Evolutionary conservation across 92 coral and sea anemone species (phyloP).

Genomic region (Phenganax marumi): DNA sequence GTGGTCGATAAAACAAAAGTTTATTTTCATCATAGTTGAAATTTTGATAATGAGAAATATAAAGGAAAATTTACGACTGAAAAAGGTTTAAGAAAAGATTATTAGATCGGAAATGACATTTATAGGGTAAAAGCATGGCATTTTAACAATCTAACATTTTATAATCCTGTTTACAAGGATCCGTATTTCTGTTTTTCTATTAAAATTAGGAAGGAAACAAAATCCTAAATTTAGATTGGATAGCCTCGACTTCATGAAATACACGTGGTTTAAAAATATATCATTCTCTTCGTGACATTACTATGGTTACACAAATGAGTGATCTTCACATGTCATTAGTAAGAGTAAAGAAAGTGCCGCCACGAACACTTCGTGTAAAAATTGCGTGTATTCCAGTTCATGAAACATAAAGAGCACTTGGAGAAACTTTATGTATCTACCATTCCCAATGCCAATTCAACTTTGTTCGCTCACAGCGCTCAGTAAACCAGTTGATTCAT

Average conservation of each 20-base stretch:
- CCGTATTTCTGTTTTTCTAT: neutral
- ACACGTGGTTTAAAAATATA: neutral
- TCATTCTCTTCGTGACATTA: slow-evolving; percentile 9
- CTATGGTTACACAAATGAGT: slow-evolving; percentile 22
- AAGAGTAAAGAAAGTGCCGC: slow-evolving; percentile 24
- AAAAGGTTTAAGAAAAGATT: too few species aligned
- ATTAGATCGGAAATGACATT: too few species aligned
- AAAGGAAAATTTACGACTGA: too few species aligned
- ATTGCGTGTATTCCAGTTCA: neutral
- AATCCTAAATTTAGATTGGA: neutral
- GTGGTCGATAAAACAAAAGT: too few species aligned
- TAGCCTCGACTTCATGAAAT: neutral
- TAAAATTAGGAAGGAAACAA: slow-evolving; percentile 20
- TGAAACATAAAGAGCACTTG: neutral
- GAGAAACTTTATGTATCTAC: neutral
- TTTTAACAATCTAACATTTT: slow-evolving; percentile 11
- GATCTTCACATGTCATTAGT: neutral
- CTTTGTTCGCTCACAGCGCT: neutral
- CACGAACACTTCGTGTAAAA: slow-evolving; percentile 8
- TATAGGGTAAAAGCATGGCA: slow-evolving; percentile 2
- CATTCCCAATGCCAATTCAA: neutral
- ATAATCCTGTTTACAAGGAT: slow-evolving; percentile 11
- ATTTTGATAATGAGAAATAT: too few species aligned
- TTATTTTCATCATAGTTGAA: too few species aligned
- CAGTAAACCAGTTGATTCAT: slow-evolving; percentile 5